Percentiles rank a stretch among this genome's conserved stretches.
Conservation (phyloP, 2,113 vertebrate species). For the Picathartes gymnocephalus region DNA sequence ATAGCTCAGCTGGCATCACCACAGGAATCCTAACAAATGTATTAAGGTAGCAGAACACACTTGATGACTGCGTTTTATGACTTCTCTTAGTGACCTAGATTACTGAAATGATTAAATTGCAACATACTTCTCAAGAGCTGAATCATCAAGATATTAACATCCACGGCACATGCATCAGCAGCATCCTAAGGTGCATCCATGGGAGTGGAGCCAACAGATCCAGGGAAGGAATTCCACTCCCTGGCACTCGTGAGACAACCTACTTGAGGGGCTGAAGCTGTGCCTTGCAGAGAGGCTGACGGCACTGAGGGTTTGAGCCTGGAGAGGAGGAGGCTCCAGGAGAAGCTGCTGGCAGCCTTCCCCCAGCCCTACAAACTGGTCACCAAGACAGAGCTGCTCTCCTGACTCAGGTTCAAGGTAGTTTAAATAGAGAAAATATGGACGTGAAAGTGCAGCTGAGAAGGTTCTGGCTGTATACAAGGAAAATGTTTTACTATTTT, state of each 20-base stretch:
- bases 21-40: neutral
- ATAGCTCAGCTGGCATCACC: neutral
- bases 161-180: neutral
- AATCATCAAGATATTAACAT: neutral
- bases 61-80: neutral
- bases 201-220: neutral
- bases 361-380: neutral
- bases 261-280: neutral
- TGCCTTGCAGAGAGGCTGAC: neutral
- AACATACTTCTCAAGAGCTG: neutral
- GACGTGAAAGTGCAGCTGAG: neutral
- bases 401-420: neutral
- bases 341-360: neutral
- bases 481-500: neutral
- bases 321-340: neutral
- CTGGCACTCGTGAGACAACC: neutral
- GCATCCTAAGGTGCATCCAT: fast-evolving
- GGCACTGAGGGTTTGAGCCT: neutral
- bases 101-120: neutral
- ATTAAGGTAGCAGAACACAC: neutral
- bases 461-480: neutral
- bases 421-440: neutral
- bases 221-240: neutral
- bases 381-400: neutral
- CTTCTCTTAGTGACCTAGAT: neutral